phyloP scores from a whole-genome alignment of 2,113 vertebrate species.

The Ellobius talpinus region DNA sequence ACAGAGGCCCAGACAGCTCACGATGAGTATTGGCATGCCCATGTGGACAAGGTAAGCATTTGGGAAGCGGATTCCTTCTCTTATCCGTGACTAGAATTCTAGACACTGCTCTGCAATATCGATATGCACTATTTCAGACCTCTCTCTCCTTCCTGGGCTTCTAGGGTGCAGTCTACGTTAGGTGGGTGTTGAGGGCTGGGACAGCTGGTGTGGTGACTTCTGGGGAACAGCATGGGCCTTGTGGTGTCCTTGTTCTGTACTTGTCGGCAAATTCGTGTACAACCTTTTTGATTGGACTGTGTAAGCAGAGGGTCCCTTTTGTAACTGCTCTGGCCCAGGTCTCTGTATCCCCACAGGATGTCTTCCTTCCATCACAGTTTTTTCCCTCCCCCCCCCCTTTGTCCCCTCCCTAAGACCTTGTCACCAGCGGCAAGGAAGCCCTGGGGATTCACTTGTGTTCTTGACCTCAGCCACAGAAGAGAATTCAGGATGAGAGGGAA shows the following conservation, averaged over 20 bases:
- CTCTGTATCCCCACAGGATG: neutral
- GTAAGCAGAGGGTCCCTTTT: neutral
- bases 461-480: neutral
- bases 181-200: rapidly evolving
- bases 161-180: neutral
- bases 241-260: rapidly evolving
- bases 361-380: neutral
- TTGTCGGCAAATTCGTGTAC: too few species aligned
- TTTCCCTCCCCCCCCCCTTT: neutral
- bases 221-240: rapidly evolving
- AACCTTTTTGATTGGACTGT: neutral
- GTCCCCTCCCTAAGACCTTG: neutral
- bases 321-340: neutral
- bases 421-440: neutral
- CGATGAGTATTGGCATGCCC: conserved; percentile 98
- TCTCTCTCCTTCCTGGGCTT: neutral
- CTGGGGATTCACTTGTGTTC: neutral
- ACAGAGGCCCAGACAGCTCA: conserved; percentile 93
- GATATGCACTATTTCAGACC: rapidly evolving
- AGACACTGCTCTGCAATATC: rapidly evolving
- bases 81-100: rapidly evolving
- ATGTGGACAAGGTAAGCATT: conserved; percentile 94
- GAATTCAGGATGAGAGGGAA: neutral
- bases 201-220: rapidly evolving
- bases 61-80: neutral